These are phyloP conservation scores for Muscicapa comitata DNA, from an alignment of 2,797 vertebrate species.

Conservation along the genomic window DNA sequence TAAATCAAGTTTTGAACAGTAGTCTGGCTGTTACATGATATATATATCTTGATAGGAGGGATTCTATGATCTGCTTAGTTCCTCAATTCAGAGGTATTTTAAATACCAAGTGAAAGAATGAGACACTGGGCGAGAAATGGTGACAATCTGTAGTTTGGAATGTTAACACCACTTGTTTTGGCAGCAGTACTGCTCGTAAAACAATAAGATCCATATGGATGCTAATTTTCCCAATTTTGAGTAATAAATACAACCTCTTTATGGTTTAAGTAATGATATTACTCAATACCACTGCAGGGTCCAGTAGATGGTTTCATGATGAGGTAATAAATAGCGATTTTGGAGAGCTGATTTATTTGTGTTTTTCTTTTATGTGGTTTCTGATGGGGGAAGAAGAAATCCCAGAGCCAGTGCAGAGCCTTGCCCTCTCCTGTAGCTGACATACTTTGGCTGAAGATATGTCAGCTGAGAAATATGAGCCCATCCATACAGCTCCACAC, in stretches of 20 bases:
- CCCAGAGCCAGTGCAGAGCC: conserved; percentile 40
- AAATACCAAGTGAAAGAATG: conserved; percentile 43
- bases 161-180: conserved; percentile 65
- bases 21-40: conserved; percentile 40
- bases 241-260: conserved; percentile 54
- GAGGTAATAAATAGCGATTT: conserved; percentile 63
- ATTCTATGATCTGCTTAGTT: conserved; percentile 28
- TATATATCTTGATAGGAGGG: conserved; percentile 35
- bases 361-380: conserved; percentile 65
- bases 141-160: conserved; percentile 55
- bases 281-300: conserved; percentile 57
- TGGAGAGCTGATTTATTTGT: conserved; percentile 60
- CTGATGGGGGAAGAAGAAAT: conserved; percentile 48
- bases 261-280: conserved; percentile 60
- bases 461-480: conserved; percentile 63
- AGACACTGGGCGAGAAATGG: conserved; percentile 24
- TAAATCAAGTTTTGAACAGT: conserved; percentile 49
- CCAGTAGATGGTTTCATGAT: conserved; percentile 50
- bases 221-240: conserved; percentile 64
- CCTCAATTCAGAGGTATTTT: conserved; percentile 46
- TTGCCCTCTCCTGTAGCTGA: conserved; percentile 64
- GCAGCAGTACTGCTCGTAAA: conserved; percentile 28
- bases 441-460: conserved; percentile 62
- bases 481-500: conserved; percentile 14
- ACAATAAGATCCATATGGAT: conserved; percentile 66